Conservation (phyloP, 2,113 vertebrate species). For the Lasiurus cinereus region DNA sequence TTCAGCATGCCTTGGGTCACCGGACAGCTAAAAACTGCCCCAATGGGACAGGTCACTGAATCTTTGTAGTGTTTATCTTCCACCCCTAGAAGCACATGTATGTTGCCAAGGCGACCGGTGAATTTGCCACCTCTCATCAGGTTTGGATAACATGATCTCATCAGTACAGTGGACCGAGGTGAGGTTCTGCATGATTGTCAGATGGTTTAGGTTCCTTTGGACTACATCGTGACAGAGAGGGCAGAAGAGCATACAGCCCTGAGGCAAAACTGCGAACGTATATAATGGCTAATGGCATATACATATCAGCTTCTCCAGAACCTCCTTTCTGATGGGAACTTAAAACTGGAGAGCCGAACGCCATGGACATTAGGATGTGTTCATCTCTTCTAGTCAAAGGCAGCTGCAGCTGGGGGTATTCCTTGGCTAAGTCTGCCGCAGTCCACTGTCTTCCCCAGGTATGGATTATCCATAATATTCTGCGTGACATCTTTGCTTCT, state of each 20-base stretch:
- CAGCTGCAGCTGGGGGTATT: neutral
- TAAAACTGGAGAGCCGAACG: neutral
- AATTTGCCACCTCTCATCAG: neutral
- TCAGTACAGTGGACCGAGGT: neutral
- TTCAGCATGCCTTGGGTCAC: neutral
- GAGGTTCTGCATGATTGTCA: neutral
- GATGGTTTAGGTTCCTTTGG: neutral
- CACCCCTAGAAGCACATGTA: neutral
- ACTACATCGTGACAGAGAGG: neutral
- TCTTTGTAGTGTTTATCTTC: neutral
- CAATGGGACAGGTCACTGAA: neutral
- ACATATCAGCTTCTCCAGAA: neutral
- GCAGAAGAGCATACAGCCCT: neutral
- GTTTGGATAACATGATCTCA: neutral
- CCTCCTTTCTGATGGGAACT: slow-evolving; percentile 19
- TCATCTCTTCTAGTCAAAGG: neutral
- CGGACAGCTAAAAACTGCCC: neutral
- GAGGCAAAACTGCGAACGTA: neutral
- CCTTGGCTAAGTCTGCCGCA: neutral
- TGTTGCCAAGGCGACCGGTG: neutral
- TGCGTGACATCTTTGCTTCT: neutral
- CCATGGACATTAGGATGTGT: neutral
- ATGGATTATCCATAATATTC: neutral
- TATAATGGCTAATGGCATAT: neutral
- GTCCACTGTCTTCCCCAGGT: neutral